phyloP scores from a whole-genome alignment of 2,113 vertebrate species.

The Syngnathus typhle region DNA sequence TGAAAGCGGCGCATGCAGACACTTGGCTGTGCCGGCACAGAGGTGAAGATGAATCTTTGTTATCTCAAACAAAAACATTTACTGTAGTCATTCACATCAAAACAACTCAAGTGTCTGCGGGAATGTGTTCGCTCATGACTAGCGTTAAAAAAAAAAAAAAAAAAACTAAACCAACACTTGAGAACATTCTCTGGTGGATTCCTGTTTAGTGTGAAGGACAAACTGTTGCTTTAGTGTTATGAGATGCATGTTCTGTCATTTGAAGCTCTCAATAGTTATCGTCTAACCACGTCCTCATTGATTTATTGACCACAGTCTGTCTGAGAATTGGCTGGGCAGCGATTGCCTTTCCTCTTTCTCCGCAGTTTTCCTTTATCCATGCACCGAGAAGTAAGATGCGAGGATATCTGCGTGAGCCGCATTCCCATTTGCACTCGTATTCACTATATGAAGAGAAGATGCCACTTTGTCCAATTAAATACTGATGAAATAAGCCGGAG shows the following conservation, averaged over 20 bases:
- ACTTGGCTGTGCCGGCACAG: constrained; percentile 40
- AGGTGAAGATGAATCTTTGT: constrained; percentile 55
- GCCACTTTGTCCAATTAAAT: neutral
- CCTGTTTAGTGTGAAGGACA: constrained; percentile 5
- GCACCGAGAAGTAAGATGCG: neutral
- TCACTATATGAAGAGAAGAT: neutral
- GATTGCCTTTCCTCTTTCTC: neutral
- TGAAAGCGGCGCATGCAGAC: constrained; percentile 59
- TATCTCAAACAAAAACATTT: constrained; percentile 61
- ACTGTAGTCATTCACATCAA: constrained; percentile 48
- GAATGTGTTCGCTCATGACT: constrained; percentile 31
- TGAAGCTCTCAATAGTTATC: constrained; percentile 27
- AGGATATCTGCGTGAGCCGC: too few species aligned
- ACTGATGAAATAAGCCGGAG: neutral
- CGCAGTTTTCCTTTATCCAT: neutral
- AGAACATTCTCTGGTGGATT: constrained; percentile 4
- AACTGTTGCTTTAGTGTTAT: neutral
- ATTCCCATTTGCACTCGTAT: too few species aligned
- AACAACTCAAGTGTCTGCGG: constrained; percentile 48
- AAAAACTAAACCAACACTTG: constrained; percentile 13
- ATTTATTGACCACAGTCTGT: constrained; percentile 56
- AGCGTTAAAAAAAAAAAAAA: constrained; percentile 16
- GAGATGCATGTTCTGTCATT: constrained; percentile 15
- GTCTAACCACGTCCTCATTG: constrained; percentile 52
- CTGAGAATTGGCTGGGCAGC: constrained; percentile 39